Percentiles rank a stretch among this genome's conserved stretches.
These are phyloP conservation scores for Zapus hudsonius DNA, from an alignment of 2,113 vertebrate species.

Conservation along the genomic window DNA sequence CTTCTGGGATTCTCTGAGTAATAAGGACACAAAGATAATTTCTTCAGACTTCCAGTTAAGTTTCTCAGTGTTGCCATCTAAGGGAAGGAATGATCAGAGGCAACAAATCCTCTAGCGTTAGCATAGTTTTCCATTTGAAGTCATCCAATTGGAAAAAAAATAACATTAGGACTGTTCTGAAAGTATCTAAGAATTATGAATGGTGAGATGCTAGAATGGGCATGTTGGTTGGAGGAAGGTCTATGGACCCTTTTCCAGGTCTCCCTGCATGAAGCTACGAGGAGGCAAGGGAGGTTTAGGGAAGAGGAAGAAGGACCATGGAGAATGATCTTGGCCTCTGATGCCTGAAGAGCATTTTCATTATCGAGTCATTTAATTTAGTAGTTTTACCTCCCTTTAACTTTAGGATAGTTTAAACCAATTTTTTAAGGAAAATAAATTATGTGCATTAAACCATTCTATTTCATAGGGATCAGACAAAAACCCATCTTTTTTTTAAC, in stretches of 20 bases:
- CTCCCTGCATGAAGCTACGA: too few species aligned
- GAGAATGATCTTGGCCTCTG: not conserved
- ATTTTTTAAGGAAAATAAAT: not conserved
- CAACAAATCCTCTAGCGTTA: not conserved
- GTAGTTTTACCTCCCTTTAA: not conserved
- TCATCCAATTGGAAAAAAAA: slow-evolving; percentile 50
- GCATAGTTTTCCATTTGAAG: slow-evolving; percentile 32
- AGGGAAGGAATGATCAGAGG: not conserved
- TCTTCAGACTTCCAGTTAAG: slow-evolving; percentile 52
- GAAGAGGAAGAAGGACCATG: not conserved
- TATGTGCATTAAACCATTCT: not conserved
- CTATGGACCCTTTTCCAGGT: not conserved
- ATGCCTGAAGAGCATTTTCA: not conserved
- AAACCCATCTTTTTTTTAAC: not conserved
- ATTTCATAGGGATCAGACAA: not conserved
- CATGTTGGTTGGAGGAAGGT: not conserved
- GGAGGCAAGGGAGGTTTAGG: fast-evolving
- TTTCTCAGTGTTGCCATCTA: not conserved
- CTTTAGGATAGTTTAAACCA: not conserved
- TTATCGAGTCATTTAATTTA: not conserved
- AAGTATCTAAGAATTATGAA: not conserved
- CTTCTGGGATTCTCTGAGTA: slow-evolving; percentile 52
- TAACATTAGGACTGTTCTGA: not conserved
- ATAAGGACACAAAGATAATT: slow-evolving; percentile 42
- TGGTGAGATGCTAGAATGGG: not conserved